phyloP scores from a whole-genome alignment of 2,888 invertebrate species.

The Erpobdella octoculata region DNA sequence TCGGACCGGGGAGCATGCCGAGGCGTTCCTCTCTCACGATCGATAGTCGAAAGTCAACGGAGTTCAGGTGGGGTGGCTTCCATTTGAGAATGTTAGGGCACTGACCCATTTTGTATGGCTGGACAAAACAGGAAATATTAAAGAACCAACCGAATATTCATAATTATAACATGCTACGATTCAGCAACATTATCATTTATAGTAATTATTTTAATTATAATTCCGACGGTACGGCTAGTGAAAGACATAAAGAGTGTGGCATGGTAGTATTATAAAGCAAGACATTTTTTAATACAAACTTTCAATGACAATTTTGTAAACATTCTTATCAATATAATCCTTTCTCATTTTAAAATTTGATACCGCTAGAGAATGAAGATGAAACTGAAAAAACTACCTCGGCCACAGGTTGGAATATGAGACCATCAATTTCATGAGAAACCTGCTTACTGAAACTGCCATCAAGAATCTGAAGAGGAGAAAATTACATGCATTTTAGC shows the following conservation, averaged over 20 bases:
- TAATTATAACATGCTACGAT: no score
- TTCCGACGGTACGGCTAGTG: no score
- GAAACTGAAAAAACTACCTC: slow-evolving; percentile 58
- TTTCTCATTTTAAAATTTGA: no score
- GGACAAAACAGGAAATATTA: slow-evolving; percentile 32
- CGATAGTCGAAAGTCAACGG: slow-evolving; percentile 85
- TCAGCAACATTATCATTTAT: no score
- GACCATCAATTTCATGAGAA: slow-evolving; percentile 89
- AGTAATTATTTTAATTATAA: no score
- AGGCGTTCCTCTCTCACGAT: slow-evolving; percentile 59
- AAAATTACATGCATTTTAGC: no score
- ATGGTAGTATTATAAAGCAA: no score
- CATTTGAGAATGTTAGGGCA: slow-evolving; percentile 84
- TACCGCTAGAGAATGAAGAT: no score
- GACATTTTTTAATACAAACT: no score
- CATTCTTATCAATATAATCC: no score
- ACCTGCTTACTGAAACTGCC: slow-evolving; percentile 78
- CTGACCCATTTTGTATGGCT: slow-evolving; percentile 75
- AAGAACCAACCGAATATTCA: neutral
- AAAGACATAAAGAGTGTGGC: no score
- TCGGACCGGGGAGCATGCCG: slow-evolving; percentile 50
- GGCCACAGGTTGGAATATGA: slow-evolving; percentile 85
- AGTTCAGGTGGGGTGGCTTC: slow-evolving; percentile 89
- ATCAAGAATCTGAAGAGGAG: slow-evolving; percentile 55
- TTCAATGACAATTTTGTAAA: no score